phyloP scores from a whole-genome alignment of 2,113 vertebrate genomes.

The Chlorocebus sabaeus region DNA sequence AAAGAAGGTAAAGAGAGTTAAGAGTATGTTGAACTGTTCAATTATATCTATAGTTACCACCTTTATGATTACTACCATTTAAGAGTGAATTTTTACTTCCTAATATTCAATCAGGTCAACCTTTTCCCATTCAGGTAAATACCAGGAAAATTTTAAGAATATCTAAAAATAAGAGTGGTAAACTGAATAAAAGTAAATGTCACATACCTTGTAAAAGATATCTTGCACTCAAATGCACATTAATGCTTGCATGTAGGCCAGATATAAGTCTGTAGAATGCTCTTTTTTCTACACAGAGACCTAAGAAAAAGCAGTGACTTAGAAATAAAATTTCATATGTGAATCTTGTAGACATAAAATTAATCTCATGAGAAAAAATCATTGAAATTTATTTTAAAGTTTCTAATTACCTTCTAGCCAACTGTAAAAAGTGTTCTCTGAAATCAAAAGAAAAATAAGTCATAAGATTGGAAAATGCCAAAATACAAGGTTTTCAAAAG shows the following conservation, averaged over 20 bases:
- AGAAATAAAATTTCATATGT: neutral
- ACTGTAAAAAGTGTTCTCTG: constrained; percentile 90
- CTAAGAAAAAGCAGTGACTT: constrained; percentile 77
- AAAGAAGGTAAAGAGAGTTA: neutral
- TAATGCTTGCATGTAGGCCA: constrained; percentile 95
- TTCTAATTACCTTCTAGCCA: constrained; percentile 92
- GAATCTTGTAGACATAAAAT: constrained; percentile 22
- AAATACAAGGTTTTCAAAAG: constrained; percentile 34
- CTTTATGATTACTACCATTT: neutral
- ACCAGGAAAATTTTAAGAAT: neutral
- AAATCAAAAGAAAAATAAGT: constrained; percentile 65
- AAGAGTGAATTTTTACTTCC: neutral
- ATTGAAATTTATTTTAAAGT: constrained; percentile 49
- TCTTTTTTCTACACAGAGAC: constrained; percentile 94
- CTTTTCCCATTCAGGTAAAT: neutral
- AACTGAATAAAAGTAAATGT: neutral
- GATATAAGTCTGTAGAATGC: constrained; percentile 95
- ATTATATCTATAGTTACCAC: neutral
- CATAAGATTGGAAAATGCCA: constrained; percentile 47
- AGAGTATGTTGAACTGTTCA: neutral
- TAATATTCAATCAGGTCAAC: neutral
- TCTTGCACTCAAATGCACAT: constrained; percentile 92
- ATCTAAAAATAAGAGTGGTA: neutral
- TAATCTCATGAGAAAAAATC: neutral
- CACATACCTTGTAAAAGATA: constrained; percentile 92